These are phyloP conservation scores for Ochotona curzoniae DNA, from an alignment of 2,113 vertebrate genomes.

Conservation along the genomic window DNA sequence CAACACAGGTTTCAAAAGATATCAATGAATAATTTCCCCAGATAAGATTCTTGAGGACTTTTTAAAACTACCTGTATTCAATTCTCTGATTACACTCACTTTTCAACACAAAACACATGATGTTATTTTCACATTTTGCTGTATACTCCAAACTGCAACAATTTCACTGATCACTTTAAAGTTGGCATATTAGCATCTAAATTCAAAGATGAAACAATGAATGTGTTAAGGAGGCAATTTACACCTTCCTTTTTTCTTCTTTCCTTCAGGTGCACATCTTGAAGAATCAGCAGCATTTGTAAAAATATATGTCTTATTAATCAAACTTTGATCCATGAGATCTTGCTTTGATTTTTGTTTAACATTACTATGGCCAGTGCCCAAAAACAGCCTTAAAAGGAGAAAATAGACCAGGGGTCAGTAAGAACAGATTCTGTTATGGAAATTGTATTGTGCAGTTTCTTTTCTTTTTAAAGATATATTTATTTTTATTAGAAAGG, in stretches of 20 bases:
- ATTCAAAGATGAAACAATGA: conserved; percentile 64
- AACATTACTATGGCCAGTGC: neutral
- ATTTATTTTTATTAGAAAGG: too few relatives aligned
- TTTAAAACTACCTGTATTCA: neutral
- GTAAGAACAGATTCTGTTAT: neutral
- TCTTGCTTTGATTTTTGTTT: conserved; percentile 64
- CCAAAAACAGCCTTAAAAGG: neutral
- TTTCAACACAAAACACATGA: conserved; percentile 2
- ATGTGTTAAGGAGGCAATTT: conserved; percentile 65
- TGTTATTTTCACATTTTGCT: conserved; percentile 30
- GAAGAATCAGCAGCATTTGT: conserved; percentile 66
- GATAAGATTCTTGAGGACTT: neutral
- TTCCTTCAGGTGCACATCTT: conserved; percentile 16
- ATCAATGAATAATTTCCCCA: neutral
- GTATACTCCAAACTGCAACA: conserved; percentile 30
- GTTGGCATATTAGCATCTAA: conserved; percentile 53
- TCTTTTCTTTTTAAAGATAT: neutral
- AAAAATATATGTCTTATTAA: conserved; percentile 63
- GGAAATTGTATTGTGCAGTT: neutral
- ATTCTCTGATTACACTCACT: conserved; percentile 38
- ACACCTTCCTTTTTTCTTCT: conserved; percentile 54
- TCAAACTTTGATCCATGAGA: neutral
- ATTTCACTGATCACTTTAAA: conserved; percentile 53
- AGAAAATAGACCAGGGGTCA: neutral
- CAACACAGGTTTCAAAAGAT: conserved; percentile 44